Percentiles rank a stretch among this genome's conserved stretches.
These are phyloP conservation scores for Spialia ferax DNA, from an alignment of 2,888 invertebrate genomes.

Conservation along the genomic window DNA sequence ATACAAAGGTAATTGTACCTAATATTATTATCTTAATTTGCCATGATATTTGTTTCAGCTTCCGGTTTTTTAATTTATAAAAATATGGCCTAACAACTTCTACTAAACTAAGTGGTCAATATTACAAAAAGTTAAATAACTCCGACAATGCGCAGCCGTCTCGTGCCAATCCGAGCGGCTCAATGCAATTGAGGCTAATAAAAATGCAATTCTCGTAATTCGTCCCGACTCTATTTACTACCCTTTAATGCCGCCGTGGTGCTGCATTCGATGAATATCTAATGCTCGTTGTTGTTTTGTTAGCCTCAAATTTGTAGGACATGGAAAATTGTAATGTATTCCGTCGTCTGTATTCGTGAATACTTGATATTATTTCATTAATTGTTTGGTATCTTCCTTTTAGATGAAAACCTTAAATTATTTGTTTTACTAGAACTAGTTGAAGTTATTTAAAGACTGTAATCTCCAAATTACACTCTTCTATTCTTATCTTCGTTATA, in stretches of 20 bases:
- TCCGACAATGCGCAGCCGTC: slow-evolving; percentile 45
- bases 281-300: slow-evolving; percentile 67
- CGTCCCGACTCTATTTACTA: slow-evolving; percentile 68
- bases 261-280: slow-evolving; percentile 76
- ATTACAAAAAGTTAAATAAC: neutral
- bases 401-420: too few species aligned
- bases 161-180: slow-evolving; percentile 50
- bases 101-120: neutral
- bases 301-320: slow-evolving; percentile 48
- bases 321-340: slow-evolving; percentile 12
- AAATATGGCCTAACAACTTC: neutral
- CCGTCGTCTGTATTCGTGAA: neutral
- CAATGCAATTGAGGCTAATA: slow-evolving; percentile 71
- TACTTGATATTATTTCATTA: too few species aligned
- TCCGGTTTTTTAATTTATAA: too few species aligned
- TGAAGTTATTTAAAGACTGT: too few species aligned
- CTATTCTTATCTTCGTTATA: neutral
- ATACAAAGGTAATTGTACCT: too few species aligned
- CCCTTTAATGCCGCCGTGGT: slow-evolving; percentile 63
- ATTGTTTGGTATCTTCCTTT: too few species aligned
- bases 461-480: too few species aligned
- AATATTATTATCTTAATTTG: too few species aligned
- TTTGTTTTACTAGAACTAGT: too few species aligned
- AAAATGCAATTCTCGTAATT: slow-evolving; percentile 77
- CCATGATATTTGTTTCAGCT: too few species aligned